A percentile compares a stretch with the other conserved stretches of the same genome.
phyloP scores from a whole-genome alignment of 2,888 invertebrate genomes.

The Phragmatobia fuliginosa region DNA sequence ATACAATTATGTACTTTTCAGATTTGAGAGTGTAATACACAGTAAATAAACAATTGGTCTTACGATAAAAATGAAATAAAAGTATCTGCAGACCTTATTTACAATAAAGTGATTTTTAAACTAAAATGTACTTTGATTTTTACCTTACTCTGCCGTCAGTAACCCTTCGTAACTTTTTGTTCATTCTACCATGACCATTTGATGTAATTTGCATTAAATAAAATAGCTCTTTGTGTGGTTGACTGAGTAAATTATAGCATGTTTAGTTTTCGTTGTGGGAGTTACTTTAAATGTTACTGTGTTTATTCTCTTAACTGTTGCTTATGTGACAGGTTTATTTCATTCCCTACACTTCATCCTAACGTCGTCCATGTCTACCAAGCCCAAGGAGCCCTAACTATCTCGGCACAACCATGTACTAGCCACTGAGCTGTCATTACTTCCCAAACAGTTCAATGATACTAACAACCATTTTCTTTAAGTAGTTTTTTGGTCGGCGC shows the following conservation, averaged over 20 bases:
- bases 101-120: slow-evolving; percentile 5
- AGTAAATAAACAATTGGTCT: slow-evolving; percentile 6
- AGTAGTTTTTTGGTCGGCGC: no score
- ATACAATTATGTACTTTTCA: slow-evolving; percentile 4
- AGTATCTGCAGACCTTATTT: slow-evolving; percentile 20
- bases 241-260: background rate
- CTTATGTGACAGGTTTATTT: background rate
- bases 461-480: no score
- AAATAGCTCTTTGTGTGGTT: background rate
- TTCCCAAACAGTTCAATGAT: no score
- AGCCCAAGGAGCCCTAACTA: no score
- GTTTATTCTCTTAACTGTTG: background rate
- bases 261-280: background rate
- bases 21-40: slow-evolving; percentile 6
- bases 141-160: background rate
- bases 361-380: no score
- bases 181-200: background rate
- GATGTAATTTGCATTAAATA: background rate
- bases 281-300: background rate
- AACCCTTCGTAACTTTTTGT: background rate
- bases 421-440: no score
- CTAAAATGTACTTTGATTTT: slow-evolving; percentile 5
- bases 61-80: slow-evolving; percentile 6
- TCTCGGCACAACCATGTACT: no score
- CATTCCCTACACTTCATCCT: background rate